Evolutionary conservation across 2,888 invertebrate species (phyloP).

Genomic region (Oxystoma pomonae): DNA sequence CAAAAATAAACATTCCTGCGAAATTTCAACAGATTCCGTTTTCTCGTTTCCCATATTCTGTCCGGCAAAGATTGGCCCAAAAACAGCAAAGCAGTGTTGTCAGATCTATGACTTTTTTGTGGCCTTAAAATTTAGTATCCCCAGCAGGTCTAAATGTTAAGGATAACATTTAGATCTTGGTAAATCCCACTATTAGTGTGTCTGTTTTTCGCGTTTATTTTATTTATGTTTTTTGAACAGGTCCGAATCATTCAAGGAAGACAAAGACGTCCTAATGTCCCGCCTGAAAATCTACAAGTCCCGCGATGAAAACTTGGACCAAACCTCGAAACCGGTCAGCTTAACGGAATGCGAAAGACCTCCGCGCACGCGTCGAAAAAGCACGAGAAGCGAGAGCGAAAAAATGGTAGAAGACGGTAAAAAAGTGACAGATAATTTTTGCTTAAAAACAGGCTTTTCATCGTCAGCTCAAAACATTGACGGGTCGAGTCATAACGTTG

Average conservation of each 20-base stretch:
- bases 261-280: constrained; percentile 51
- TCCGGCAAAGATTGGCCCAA: too few relatives aligned
- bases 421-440: not conserved
- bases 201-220: too few relatives aligned
- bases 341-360: constrained; percentile 8
- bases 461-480: not conserved
- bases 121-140: too few relatives aligned
- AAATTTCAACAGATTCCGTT: too few relatives aligned
- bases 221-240: constrained; percentile 48
- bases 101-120: too few relatives aligned
- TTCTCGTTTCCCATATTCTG: too few relatives aligned
- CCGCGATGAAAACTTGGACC: constrained; percentile 29
- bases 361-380: constrained; percentile 28
- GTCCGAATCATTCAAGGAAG: constrained; percentile 71
- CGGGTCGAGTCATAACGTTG: not conserved
- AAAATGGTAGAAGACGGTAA: constrained; percentile 7
- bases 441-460: not conserved
- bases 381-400: constrained; percentile 26
- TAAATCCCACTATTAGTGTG: too few relatives aligned
- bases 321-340: constrained; percentile 12
- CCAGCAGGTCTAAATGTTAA: too few relatives aligned
- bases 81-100: too few relatives aligned
- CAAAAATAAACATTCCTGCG: too few relatives aligned
- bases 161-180: too few relatives aligned
- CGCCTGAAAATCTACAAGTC: constrained; percentile 46